These are phyloP conservation scores for Masnerella sp. DNA, from an alignment of 2,888 invertebrate genomes.

Conservation along the genomic window DNA sequence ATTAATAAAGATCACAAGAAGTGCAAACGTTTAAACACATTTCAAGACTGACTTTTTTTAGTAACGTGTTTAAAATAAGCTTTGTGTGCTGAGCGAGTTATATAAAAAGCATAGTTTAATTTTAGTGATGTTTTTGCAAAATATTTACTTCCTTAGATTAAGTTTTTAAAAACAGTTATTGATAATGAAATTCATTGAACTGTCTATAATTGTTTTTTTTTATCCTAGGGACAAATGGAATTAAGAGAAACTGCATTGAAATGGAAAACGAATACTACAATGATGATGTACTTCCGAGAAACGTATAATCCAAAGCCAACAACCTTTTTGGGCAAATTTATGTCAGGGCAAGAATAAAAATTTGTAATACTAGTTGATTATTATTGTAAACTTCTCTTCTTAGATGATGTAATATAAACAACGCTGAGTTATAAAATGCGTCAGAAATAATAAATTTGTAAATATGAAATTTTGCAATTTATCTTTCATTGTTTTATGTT, in stretches of 20 bases:
- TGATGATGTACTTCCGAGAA: slow-evolving; percentile 93
- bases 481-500: not conserved
- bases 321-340: slow-evolving; percentile 95
- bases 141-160: too few relatives aligned
- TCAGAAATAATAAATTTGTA: slow-evolving; percentile 21
- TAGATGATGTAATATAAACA: slow-evolving; percentile 22
- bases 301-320: slow-evolving; percentile 90
- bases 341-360: slow-evolving; percentile 82
- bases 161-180: not conserved
- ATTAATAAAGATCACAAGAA: too few relatives aligned
- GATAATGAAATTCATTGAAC: not conserved
- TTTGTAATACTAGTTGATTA: slow-evolving; percentile 14
- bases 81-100: too few relatives aligned
- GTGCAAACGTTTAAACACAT: too few relatives aligned
- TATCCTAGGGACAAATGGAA: slow-evolving; percentile 94
- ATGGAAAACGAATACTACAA: slow-evolving; percentile 93
- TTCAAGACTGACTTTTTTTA: too few relatives aligned
- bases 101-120: too few relatives aligned
- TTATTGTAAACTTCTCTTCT: slow-evolving; percentile 14
- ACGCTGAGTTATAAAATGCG: not conserved
- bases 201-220: not conserved
- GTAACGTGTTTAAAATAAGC: too few relatives aligned
- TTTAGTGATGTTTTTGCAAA: too few relatives aligned
- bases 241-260: slow-evolving; percentile 89
- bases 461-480: slow-evolving; percentile 10